Evolutionary conservation across 2,113 vertebrate species (phyloP), one percentile per base, ranked within the genome.

Genomic region (Gavia stellata): DNA sequence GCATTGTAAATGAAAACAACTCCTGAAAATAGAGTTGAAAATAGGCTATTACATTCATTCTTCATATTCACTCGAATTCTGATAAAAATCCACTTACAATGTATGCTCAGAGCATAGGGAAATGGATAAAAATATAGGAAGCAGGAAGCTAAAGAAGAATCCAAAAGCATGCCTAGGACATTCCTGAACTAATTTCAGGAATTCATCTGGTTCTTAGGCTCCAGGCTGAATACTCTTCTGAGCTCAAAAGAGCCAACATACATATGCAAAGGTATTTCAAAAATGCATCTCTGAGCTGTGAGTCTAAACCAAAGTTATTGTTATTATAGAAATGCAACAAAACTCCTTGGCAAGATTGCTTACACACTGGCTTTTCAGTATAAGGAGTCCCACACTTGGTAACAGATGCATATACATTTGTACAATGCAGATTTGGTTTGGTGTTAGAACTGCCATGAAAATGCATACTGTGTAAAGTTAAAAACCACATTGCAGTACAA

Each of bases 11-110:
- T 91, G 90, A 95, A 88, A 97, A 95, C 78, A 86, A 38, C 59
- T 97, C 89, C 91, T 96, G 96, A 97, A 97, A 97, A 94, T 18
- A 96, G 87, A 95, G 73, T 90, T 93, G 85, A 92, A 96, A 97
- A 94, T 70, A 93, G 70, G 63, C 81, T 94, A 92, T 92, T 96
- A 83, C 63, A 50, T 88, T 96, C 65, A 90, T 45, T 49, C 28
- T 83, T 93, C n/a, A 9, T 18, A 17, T 55, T 95, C 53, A 58
- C 36, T 92, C 66, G 89, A 81, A 85, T 92, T 84, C 66, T 85
- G 59, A 84, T 72, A 78, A 89, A 70, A 90, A 55, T 7, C 6
- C 23, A 44, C 12, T 68, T 55, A 78, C 3, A 71, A 40, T 24
- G 15, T 68, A 84, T 9, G 2, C 71, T 88, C 81, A 84, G 42